Evolutionary conservation across 2,113 vertebrate genomes (phyloP).

Genomic region (Myxocyprinus asiaticus): DNA sequence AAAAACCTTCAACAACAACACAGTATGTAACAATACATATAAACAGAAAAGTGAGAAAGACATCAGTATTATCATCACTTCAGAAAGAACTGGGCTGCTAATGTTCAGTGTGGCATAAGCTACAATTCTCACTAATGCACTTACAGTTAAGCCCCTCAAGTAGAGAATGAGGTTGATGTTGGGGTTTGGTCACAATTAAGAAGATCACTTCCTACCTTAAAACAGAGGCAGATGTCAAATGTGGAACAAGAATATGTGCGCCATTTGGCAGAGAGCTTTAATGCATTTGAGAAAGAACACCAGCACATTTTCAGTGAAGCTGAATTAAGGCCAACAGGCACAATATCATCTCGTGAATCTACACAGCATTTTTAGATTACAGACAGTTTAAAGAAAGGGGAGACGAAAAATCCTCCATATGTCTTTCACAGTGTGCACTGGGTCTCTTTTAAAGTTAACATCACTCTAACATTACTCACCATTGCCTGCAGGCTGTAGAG

Average conservation of each 20-base stretch:
- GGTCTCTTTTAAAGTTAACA: neutral
- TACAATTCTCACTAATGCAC: neutral
- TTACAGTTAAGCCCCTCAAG: conserved; percentile 16
- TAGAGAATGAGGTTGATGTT: conserved; percentile 22
- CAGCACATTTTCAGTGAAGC: neutral
- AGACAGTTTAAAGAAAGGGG: neutral
- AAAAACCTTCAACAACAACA: no score
- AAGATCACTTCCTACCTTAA: neutral
- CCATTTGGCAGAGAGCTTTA: neutral
- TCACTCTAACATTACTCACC: neutral
- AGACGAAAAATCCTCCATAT: neutral
- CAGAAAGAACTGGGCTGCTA: neutral
- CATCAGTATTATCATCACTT: neutral
- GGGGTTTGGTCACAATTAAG: neutral
- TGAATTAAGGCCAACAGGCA: neutral
- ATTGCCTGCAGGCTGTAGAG: neutral
- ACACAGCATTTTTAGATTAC: no score
- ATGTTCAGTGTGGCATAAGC: neutral
- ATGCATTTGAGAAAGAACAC: neutral
- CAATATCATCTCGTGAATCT: neutral
- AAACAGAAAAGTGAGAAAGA: neutral
- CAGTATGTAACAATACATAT: no score
- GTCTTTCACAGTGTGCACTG: neutral
- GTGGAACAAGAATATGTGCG: no score
- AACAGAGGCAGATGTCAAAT: no score